A percentile compares a stretch with the other conserved stretches of the same genome.
phyloP scores from a whole-genome alignment of 2,113 vertebrate species.

The Herpetotheres cachinnans region DNA sequence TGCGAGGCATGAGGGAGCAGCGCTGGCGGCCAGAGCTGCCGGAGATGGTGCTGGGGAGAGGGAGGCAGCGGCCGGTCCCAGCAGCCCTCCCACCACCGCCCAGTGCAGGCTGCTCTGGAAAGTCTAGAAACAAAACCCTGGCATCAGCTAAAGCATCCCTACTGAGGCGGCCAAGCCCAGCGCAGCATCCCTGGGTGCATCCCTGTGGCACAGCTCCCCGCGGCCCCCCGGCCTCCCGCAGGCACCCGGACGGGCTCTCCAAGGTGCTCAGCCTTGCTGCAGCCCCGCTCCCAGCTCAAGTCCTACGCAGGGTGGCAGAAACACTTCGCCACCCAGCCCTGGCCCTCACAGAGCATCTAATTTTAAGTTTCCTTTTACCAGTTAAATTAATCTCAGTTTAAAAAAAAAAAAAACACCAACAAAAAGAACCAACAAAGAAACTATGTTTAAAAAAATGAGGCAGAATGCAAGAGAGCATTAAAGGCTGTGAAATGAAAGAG shows the following conservation, averaged over 20 bases:
- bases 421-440: neutral
- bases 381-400: neutral
- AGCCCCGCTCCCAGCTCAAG: rapidly evolving
- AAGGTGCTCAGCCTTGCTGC: neutral
- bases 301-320: rapidly evolving
- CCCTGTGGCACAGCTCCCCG: neutral
- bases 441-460: rapidly evolving
- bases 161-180: rapidly evolving
- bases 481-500: neutral
- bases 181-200: neutral
- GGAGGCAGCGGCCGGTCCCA: too few species aligned
- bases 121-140: neutral
- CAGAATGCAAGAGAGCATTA: neutral
- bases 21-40: neutral
- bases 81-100: neutral
- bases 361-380: neutral
- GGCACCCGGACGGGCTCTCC: neutral
- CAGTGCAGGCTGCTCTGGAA: neutral
- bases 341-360: neutral
- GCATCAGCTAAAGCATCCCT: neutral
- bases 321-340: rapidly evolving
- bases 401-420: neutral
- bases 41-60: neutral
- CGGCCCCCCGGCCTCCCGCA: neutral
- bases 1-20: too few species aligned